Base-by-base conservation (phyloP, 2,797 vertebrate genomes). In the Telmatherina bonti region DNA sequence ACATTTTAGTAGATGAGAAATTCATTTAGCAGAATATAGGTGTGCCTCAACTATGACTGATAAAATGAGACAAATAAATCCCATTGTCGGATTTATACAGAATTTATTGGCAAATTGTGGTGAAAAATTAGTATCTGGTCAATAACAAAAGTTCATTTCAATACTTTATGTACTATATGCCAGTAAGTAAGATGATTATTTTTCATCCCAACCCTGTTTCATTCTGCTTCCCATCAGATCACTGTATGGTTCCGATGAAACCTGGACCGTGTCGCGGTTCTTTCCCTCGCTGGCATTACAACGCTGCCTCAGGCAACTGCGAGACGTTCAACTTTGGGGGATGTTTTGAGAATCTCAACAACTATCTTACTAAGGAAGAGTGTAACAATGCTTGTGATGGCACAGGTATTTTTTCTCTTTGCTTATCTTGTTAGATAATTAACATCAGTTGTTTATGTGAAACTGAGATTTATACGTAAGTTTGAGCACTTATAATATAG, bases 251-350 rank as follows among this genome's bases (percentile, higher is more conserved):
- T 59, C 94, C 96, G 1, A 94, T 70, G 83, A 99, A 98, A 83
- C 38, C 93, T 1, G 97, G 98, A 2, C 96, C 96, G 6, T 99
- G 98, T 62, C 95, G 97, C 0, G 96, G 96, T 0, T 79, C 96
- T 43, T 99, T 97, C 76, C 94, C 92, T 1, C 96, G 98, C 63
- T 99, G 96, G 96, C 96, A 96, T 83, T 98, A 96, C 69, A 96
- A 97, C 12, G 94, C 92, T 0, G 91, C 62, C 7, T 92, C 93
- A 0, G 87, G 94, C 78, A 75, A 91, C 35, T 99, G 98, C 60
- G 93, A 97, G 80, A 0, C 51, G 54, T 95, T 95, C 70, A 27
- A 0, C 0, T 95, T 88, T 24, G 95, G 94, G 2, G 94, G 94
- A 74, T 95, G 98, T 92, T 94, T 84, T 62, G 86, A 92, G 58